Conservation (phyloP, 2,113 vertebrate genomes). For the Varanus komodoensis region DNA sequence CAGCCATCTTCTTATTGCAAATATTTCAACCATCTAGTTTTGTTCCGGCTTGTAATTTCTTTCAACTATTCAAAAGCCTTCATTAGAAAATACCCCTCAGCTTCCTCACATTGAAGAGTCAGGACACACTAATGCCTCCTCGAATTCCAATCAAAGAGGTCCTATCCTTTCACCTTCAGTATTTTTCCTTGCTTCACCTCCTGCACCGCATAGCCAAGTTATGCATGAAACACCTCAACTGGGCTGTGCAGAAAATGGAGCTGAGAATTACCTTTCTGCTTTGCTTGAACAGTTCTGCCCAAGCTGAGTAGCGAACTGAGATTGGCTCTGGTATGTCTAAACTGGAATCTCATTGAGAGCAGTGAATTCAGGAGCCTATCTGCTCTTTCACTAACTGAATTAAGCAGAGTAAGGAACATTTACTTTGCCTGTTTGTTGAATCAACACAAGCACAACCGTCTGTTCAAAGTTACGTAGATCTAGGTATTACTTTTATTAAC, state of each 20-base stretch:
- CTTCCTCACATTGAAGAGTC: neutral
- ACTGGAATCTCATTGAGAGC: neutral
- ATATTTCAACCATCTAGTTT: neutral
- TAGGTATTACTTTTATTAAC: neutral
- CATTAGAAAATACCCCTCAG: neutral
- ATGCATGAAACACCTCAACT: too few relatives aligned
- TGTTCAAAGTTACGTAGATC: neutral
- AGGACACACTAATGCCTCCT: neutral
- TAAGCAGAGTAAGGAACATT: neutral
- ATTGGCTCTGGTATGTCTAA: neutral
- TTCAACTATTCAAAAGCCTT: neutral
- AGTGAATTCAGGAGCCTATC: neutral
- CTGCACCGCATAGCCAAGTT: neutral
- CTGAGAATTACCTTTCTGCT: neutral
- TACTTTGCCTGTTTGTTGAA: neutral
- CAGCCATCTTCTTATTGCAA: too few relatives aligned
- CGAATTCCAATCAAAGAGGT: neutral
- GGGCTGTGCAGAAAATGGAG: neutral
- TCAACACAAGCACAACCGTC: neutral
- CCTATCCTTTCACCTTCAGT: neutral
- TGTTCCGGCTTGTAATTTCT: neutral
- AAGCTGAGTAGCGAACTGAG: neutral
- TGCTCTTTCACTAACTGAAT: neutral
- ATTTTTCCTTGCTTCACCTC: neutral
- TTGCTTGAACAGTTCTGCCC: neutral